These are phyloP conservation scores for Scaptodrosophila latifasciaeformis DNA, from an alignment of 2,888 invertebrate species.

Conservation along the genomic window DNA sequence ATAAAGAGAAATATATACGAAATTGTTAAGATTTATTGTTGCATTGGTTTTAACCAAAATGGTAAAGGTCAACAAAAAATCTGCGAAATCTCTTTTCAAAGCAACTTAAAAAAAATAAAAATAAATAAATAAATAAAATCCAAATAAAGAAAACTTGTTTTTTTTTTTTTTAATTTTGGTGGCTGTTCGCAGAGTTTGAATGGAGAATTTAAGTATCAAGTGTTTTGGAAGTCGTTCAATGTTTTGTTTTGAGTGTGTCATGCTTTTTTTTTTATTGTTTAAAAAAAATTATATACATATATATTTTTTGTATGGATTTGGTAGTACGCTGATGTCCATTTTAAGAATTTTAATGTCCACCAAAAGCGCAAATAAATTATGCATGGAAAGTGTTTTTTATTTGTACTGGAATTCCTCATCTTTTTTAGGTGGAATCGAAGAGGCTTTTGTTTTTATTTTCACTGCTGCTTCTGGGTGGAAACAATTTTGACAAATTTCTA, in stretches of 20 bases:
- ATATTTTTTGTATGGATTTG: neutral
- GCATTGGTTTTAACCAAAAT: constrained; percentile 39
- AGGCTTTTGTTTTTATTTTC: too few relatives aligned
- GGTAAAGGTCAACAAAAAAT: constrained; percentile 49
- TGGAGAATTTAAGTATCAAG: too few relatives aligned
- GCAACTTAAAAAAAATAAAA: constrained; percentile 3
- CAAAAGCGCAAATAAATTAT: neutral
- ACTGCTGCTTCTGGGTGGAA: too few relatives aligned
- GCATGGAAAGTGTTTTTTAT: neutral
- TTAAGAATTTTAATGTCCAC: constrained; percentile 32
- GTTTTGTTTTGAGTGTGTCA: constrained; percentile 11
- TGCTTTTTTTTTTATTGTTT: constrained; percentile 2
- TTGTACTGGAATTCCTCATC: neutral
- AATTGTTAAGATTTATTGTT: too few relatives aligned
- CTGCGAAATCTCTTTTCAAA: constrained; percentile 3
- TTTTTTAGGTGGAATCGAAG: too few relatives aligned
- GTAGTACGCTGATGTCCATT: constrained; percentile 17
- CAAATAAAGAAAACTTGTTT: constrained; percentile 63
- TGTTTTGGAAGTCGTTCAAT: constrained; percentile 5
- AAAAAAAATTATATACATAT: constrained; percentile 20
- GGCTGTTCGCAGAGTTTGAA: too few relatives aligned
- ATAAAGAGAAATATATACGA: constrained; percentile 8
- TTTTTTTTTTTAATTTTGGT: too few relatives aligned
- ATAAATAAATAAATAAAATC: constrained; percentile 23
- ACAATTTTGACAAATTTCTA: too few relatives aligned